phyloP scores from a whole-genome alignment of 2,888 invertebrate genomes.

The Vanessa cardui region DNA sequence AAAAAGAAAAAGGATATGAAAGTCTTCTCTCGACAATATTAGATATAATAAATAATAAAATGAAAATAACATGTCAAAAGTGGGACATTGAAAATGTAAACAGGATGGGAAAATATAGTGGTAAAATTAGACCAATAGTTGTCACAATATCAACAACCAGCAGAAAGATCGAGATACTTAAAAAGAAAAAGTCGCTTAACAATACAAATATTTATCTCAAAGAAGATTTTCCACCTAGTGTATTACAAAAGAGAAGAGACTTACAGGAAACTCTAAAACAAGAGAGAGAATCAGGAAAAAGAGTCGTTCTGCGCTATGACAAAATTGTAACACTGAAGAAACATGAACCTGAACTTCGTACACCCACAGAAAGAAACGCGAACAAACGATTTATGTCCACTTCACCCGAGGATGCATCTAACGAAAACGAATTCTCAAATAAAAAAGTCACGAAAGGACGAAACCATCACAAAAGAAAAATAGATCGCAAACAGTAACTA shows the following conservation, averaged over 20 bases:
- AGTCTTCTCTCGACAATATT: conserved; percentile 20
- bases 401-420: conserved; percentile 29
- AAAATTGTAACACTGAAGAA: conserved; percentile 36
- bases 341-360: neutral
- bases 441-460: neutral
- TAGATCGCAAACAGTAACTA: too few species aligned
- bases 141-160: conserved; percentile 35
- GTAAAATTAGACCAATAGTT: conserved; percentile 33
- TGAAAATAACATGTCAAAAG: conserved; percentile 33
- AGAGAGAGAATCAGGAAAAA: conserved; percentile 37
- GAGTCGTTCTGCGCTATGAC: conserved; percentile 37
- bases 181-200: conserved; percentile 34
- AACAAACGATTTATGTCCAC: conserved; percentile 22
- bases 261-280: conserved; percentile 39
- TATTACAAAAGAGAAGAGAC: conserved; percentile 42
- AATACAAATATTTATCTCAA: conserved; percentile 29
- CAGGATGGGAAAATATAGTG: conserved; percentile 30
- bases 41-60: conserved; percentile 30
- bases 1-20: conserved; percentile 35
- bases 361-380: neutral
- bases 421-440: neutral
- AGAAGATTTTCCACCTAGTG: conserved; percentile 35
- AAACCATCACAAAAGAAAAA: conserved; percentile 3
- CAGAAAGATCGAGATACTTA: conserved; percentile 41
- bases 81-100: conserved; percentile 32